These are phyloP conservation scores for Brienomyrus longianalis DNA, from an alignment of 2,113 vertebrate genomes.

Conservation along the genomic window DNA sequence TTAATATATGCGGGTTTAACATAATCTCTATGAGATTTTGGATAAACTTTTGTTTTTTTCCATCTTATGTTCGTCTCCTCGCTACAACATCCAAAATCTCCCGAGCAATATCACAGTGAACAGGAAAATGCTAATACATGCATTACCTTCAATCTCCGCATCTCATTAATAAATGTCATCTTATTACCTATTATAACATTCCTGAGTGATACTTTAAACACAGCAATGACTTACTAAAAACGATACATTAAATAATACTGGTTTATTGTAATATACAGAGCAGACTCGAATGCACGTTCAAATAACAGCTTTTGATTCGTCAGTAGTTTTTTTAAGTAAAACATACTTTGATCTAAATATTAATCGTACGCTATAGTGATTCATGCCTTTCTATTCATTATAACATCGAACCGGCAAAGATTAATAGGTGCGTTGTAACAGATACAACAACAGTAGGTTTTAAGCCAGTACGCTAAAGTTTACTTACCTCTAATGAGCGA, in stretches of 20 bases:
- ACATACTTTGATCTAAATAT: background rate
- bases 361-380: background rate
- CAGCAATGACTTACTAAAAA: background rate
- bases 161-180: background rate
- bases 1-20: background rate
- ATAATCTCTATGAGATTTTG: background rate
- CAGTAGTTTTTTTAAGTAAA: background rate
- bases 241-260: background rate
- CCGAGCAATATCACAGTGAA: background rate
- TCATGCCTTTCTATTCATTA: background rate
- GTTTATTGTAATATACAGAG: background rate
- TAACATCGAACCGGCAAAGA: background rate
- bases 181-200: background rate
- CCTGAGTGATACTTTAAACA: background rate
- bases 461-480: background rate
- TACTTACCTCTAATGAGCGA: slow-evolving; percentile 63
- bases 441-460: background rate
- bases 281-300: background rate
- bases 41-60: background rate
- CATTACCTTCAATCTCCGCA: background rate
- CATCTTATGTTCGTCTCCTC: background rate
- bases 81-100: background rate
- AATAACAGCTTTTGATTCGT: background rate
- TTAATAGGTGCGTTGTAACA: background rate
- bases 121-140: background rate